A percentile compares a stretch with the other conserved stretches of the same genome.
These are phyloP conservation scores for Andrena flavipes DNA, from an alignment of 2,888 invertebrate species.

Conservation along the genomic window DNA sequence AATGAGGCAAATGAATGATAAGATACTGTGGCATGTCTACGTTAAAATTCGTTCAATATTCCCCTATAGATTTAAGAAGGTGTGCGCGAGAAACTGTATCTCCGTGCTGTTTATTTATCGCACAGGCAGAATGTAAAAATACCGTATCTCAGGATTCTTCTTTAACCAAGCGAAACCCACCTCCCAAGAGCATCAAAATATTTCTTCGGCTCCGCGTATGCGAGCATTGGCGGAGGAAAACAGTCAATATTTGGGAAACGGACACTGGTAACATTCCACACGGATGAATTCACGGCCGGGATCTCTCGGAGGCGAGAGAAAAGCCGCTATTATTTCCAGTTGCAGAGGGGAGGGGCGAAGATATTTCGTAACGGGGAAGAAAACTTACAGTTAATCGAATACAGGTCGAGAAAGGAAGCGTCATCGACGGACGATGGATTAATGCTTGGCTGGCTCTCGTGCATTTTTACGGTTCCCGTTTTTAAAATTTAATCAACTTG, in stretches of 20 bases:
- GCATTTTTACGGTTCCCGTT: neutral
- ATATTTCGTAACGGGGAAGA: slow-evolving; percentile 1
- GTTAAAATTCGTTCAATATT: slow-evolving; percentile 4
- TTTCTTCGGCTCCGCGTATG: neutral
- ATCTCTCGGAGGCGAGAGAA: slow-evolving; percentile 36
- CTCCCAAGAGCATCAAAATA: neutral
- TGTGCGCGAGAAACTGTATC: neutral
- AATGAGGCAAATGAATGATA: neutral
- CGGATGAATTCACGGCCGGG: slow-evolving; percentile 55
- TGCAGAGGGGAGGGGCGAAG: neutral
- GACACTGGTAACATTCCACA: slow-evolving; percentile 41
- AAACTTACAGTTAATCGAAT: neutral
- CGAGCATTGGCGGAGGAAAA: neutral
- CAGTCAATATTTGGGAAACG: slow-evolving; percentile 30
- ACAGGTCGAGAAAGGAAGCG: neutral
- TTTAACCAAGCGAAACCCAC: neutral
- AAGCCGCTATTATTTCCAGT: slow-evolving; percentile 43
- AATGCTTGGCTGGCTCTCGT: neutral
- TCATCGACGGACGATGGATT: neutral
- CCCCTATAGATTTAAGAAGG: neutral
- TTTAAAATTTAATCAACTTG: neutral
- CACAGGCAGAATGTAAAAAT: neutral
- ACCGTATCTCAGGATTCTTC: neutral
- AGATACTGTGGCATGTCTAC: neutral
- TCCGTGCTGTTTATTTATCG: neutral